Percentiles rank a stretch among this genome's conserved stretches.
Evolutionary conservation across 1,140 invertebrate species (phyloP).

Genomic region (Lasioglossum baleicum): DNA sequence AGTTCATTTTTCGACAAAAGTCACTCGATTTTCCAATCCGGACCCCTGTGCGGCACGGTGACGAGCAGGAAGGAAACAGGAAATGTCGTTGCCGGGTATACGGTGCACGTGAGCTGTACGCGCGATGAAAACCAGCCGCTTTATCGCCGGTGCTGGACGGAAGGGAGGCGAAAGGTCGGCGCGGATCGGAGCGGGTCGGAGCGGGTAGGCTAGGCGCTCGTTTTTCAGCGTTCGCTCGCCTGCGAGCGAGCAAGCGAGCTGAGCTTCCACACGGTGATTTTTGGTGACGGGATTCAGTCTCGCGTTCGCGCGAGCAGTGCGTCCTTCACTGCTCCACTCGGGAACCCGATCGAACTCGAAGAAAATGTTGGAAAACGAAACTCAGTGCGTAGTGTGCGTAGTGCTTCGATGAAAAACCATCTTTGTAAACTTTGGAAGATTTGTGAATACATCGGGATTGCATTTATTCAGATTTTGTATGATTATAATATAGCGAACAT

Average conservation of each 20-base stretch:
- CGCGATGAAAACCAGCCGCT: slow-evolving; percentile 55
- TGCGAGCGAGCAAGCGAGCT: too few species aligned
- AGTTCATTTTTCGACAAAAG: too few species aligned
- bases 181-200: slow-evolving; percentile 33
- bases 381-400: too few species aligned
- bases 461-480: too few species aligned
- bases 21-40: too few species aligned
- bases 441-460: too few species aligned
- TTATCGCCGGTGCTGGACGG: slow-evolving; percentile 37
- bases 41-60: not conserved
- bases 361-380: too few species aligned
- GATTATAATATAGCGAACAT: too few species aligned
- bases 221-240: slow-evolving; percentile 45
- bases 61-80: slow-evolving; percentile 61
- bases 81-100: slow-evolving; percentile 51
- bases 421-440: too few species aligned
- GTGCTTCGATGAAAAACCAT: too few species aligned
- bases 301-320: not conserved
- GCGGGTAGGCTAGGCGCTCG: slow-evolving; percentile 34
- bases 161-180: slow-evolving; percentile 39
- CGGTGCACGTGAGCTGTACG: slow-evolving; percentile 60
- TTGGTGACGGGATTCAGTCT: not conserved
- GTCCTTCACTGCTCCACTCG: not conserved
- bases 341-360: too few species aligned
- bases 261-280: slow-evolving; percentile 15